phyloP scores from a whole-genome alignment of 2,888 invertebrate genomes.

The Penaeus monodon region DNA sequence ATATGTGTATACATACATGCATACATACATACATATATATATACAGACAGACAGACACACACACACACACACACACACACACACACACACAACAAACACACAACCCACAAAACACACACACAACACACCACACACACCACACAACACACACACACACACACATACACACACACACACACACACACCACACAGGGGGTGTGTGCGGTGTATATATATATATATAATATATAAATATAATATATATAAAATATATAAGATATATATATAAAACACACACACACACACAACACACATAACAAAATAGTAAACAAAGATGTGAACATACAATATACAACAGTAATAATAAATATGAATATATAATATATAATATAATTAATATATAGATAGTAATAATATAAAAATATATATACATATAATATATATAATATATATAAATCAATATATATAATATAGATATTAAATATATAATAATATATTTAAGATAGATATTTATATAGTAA shows the following conservation, averaged over 20 bases:
- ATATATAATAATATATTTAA: no score
- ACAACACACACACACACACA: not conserved
- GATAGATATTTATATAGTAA: not conserved
- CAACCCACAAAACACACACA: not conserved
- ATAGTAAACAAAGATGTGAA: no score
- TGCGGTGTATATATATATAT: not conserved
- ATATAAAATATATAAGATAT: not conserved
- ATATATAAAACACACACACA: no score
- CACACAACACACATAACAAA: no score
- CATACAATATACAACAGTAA: no score
- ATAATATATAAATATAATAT: conserved; percentile 13
- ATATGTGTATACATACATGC: not conserved
- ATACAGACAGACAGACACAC: not conserved
- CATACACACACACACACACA: not conserved
- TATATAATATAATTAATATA: conserved; percentile 10
- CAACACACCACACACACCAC: not conserved
- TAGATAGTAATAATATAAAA: not conserved
- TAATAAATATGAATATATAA: no score
- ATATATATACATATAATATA: not conserved
- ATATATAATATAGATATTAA: not conserved
- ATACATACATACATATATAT: not conserved
- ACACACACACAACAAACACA: conserved; percentile 4
- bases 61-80: conserved; percentile 3
- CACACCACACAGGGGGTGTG: not conserved
- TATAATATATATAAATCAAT: conserved; percentile 12